phyloP scores from a whole-genome alignment of 2,888 invertebrate species.

The Drosophila demipolita region DNA sequence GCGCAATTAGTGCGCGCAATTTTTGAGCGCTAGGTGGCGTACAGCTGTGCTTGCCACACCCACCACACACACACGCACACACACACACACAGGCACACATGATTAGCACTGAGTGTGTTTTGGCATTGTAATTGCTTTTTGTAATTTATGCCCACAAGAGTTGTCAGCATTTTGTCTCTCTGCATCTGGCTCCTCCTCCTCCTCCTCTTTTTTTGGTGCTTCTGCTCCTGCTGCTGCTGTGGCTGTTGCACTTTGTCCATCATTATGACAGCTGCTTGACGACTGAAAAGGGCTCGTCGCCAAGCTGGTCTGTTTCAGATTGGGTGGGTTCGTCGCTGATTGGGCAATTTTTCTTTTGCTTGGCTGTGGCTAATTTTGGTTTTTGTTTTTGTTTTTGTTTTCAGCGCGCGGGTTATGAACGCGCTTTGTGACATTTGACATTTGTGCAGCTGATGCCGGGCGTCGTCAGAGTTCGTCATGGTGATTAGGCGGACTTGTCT shows the following conservation, averaged over 20 bases:
- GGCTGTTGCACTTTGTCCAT: slow-evolving; percentile 78
- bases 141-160: slow-evolving; percentile 73
- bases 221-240: slow-evolving; percentile 42
- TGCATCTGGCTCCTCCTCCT: slow-evolving; percentile 16
- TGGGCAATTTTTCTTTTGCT: slow-evolving; percentile 70
- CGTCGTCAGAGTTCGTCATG: slow-evolving; percentile 57
- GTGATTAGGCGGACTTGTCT: slow-evolving; percentile 53
- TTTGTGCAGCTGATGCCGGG: slow-evolving; percentile 60
- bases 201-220: slow-evolving; percentile 28
- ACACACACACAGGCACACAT: slow-evolving; percentile 28
- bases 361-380: slow-evolving; percentile 60
- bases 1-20: slow-evolving; percentile 70
- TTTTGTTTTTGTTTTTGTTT: slow-evolving; percentile 6
- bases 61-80: slow-evolving; percentile 17
- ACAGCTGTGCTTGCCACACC: slow-evolving; percentile 63
- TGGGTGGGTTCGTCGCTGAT: slow-evolving; percentile 51
- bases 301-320: slow-evolving; percentile 9
- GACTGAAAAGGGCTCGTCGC: slow-evolving; percentile 66
- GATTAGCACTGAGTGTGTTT: slow-evolving; percentile 74
- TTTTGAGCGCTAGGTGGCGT: slow-evolving; percentile 77
- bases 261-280: slow-evolving; percentile 80
- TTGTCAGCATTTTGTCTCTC: slow-evolving; percentile 73
- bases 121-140: slow-evolving; percentile 78
- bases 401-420: slow-evolving; percentile 57
- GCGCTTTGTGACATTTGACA: slow-evolving; percentile 76